Percentiles rank a stretch among this genome's conserved stretches.
These are phyloP conservation scores for Drosophila cardini DNA, from an alignment of 1,140 invertebrate species.

Conservation along the genomic window DNA sequence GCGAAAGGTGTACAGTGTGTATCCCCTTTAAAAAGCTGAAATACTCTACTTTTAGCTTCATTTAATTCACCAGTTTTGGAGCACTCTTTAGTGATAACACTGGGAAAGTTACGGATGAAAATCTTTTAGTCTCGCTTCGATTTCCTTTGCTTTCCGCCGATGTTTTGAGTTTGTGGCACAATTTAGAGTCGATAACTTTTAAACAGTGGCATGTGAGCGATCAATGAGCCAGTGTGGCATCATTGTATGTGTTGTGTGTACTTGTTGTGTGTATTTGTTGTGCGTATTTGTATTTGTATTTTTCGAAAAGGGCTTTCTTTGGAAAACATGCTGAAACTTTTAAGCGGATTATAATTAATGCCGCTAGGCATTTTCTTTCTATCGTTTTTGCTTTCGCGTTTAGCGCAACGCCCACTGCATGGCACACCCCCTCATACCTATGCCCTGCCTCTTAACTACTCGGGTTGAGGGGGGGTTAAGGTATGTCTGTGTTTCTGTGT, in stretches of 20 bases:
- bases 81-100: no score
- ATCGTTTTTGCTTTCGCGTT: conserved; percentile 55
- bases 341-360: conserved; percentile 83
- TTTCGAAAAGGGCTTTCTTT: conserved; percentile 59
- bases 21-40: not conserved
- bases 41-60: not conserved
- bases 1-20: not conserved
- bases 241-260: conserved; percentile 38
- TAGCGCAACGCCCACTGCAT: conserved; percentile 21
- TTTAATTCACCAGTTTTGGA: not conserved
- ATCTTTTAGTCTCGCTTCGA: no score
- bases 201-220: conserved; percentile 11
- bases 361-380: conserved; percentile 78
- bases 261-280: conserved; percentile 49
- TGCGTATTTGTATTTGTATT: conserved; percentile 37
- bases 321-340: conserved; percentile 82
- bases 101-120: no score
- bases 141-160: no score
- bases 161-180: no score
- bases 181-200: conserved; percentile 1
- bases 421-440: not conserved
- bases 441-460: not conserved
- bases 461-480: not conserved
- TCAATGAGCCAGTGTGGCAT: conserved; percentile 21
- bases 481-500: conserved; percentile 29